Evolutionary conservation across 2,797 vertebrate genomes (phyloP).

Genomic region (Kryptopterus vitreolus): DNA sequence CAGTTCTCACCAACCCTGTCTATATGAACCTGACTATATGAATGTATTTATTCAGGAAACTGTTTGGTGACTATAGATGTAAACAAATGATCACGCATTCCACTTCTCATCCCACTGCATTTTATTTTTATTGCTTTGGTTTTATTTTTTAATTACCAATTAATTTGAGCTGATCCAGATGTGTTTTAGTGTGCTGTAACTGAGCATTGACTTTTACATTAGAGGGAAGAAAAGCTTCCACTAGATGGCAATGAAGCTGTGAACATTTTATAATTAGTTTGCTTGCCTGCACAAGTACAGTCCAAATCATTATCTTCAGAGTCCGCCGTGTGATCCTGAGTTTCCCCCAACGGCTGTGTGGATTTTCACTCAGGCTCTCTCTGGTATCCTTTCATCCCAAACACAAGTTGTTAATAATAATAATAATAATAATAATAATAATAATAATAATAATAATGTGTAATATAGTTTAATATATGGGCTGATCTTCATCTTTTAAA

Average conservation of each 20-base stretch:
- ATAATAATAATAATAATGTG: no score
- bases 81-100: background rate
- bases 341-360: background rate
- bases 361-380: background rate
- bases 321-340: background rate
- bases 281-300: background rate
- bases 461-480: no score
- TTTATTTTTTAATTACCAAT: background rate
- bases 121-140: background rate
- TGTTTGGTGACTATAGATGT: background rate
- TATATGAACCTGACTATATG: background rate
- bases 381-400: background rate
- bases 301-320: background rate
- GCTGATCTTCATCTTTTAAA: no score
- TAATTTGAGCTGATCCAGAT: background rate
- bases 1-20: background rate
- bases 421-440: no score
- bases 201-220: background rate
- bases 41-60: background rate
- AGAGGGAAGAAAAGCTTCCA: slow-evolving; percentile 14
- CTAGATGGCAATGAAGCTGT: slow-evolving; percentile 49
- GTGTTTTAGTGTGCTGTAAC: background rate
- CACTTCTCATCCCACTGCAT: background rate
- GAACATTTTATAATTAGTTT: slow-evolving; percentile 1
- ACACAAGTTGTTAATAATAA: background rate